These are phyloP conservation scores for Syngnathus acus DNA, from an alignment of 2,797 vertebrate species.

Conservation along the genomic window DNA sequence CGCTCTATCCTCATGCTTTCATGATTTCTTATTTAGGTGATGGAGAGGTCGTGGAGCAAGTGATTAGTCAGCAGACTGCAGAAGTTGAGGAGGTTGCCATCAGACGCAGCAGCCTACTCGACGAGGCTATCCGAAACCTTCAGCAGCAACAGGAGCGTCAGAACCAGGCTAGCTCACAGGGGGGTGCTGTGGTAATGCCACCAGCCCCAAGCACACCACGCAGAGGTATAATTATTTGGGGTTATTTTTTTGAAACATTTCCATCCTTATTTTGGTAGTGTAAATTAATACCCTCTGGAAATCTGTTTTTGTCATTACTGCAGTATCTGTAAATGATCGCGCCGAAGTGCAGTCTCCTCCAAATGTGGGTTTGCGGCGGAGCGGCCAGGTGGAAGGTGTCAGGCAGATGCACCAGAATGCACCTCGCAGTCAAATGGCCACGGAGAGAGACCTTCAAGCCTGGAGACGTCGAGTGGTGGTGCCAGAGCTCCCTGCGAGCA, in stretches of 20 bases:
- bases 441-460: conserved; percentile 88
- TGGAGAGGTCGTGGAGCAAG: conserved; percentile 95
- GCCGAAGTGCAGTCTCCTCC: conserved; percentile 87
- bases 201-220: conserved; percentile 73
- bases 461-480: conserved; percentile 92
- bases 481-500: conserved; percentile 77
- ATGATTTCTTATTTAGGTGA: conserved; percentile 70
- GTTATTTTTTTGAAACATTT: background rate
- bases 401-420: conserved; percentile 96
- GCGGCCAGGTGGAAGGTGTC: conserved; percentile 93
- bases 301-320: background rate
- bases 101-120: conserved; percentile 75
- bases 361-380: conserved; percentile 88
- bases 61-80: conserved; percentile 88
- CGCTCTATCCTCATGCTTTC: background rate
- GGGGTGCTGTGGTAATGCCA: conserved; percentile 39
- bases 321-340: conserved; percentile 82
- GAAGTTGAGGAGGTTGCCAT: conserved; percentile 75
- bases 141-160: conserved; percentile 80
- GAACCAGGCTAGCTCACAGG: conserved; percentile 37
- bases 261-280: background rate
- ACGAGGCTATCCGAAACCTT: conserved; percentile 83
- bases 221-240: conserved; percentile 71
- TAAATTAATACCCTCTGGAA: background rate
- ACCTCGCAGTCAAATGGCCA: conserved; percentile 92